Conservation (phyloP, 1,140 invertebrate genomes). For the Metaphire vulgaris region DNA sequence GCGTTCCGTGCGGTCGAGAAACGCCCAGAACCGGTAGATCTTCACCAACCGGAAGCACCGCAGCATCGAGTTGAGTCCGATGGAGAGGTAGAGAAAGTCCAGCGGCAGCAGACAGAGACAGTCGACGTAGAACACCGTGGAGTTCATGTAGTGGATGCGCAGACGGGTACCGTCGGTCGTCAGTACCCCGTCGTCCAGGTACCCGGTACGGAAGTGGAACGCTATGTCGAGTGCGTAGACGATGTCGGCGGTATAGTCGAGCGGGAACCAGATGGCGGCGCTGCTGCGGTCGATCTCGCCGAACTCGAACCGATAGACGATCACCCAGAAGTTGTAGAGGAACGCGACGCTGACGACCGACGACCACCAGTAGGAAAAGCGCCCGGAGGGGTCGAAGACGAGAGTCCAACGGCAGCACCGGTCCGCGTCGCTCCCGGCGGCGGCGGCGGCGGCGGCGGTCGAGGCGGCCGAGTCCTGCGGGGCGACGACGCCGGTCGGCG, state of each 20-base stretch:
- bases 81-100: constrained; percentile 95
- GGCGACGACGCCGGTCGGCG: constrained; percentile 22
- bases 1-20: constrained; percentile 93
- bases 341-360: constrained; percentile 88
- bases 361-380: constrained; percentile 53
- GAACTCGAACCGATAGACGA: constrained; percentile 96
- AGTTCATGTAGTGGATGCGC: constrained; percentile 95
- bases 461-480: constrained; percentile 11
- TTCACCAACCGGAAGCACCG: constrained; percentile 94
- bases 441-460: constrained; percentile 34
- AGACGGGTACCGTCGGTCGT: constrained; percentile 90
- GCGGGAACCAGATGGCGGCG: constrained; percentile 85
- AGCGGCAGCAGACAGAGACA: constrained; percentile 92
- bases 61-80: constrained; percentile 94
- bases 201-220: constrained; percentile 94
- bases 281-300: constrained; percentile 70
- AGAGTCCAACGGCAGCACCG: constrained; percentile 60
- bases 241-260: constrained; percentile 94
- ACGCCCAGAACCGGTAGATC: constrained; percentile 96
- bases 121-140: constrained; percentile 97
- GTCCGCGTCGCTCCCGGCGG: constrained; percentile 22
- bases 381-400: constrained; percentile 53
- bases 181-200: constrained; percentile 59
- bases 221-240: constrained; percentile 91
- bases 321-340: constrained; percentile 90